Base-by-base conservation (phyloP, 2,113 vertebrate species). In the Canis aureus region DNA sequence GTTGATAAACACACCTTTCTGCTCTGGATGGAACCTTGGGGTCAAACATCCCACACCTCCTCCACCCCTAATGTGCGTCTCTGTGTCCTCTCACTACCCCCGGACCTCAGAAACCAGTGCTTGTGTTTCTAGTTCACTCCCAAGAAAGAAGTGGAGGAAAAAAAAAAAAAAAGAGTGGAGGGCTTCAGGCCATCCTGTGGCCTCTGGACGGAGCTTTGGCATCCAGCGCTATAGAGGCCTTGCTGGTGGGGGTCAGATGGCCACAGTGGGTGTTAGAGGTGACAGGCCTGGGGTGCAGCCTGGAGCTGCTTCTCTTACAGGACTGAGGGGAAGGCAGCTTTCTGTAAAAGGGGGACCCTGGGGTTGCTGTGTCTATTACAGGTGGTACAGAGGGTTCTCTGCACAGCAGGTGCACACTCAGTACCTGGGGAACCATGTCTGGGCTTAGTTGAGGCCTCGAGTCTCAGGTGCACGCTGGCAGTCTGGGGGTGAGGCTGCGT, bases 371-470 rank as follows among this genome's bases (percentile, higher is more conserved):
- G 60, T 53, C 60, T 43, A 0, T 35, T 22, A 20, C 1, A 19
- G 53, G 35, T 38, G 69, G 53, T 35, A 25, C 8, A 16, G n/a
- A 35, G 51, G 35, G 43, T 23, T 59, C 76, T 59, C n/a, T 32
- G 22, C 22, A 4, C 15, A 25, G 76, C 27, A 49, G 7, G 10
- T 25, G 25, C 2, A 1, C 4, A 3, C 12, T 25, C 29, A 3
- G 3, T 32, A 22, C 35, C 38, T 4, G 0, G 4, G 23, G 67
- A 22, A 27, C 74, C 15, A 2, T 67, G 60, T 67, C 38, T 20
- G n/a, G 81, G 32, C 74, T 60, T 29, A 17, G 17, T 11, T 32
- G 19, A 92, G 91, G 64, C 38, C 29, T 53, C 29, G 17, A 5
- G 29, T 51, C 79, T 23, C n/a, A 49, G 78, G 71, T 10, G 59